These are phyloP conservation scores for Carpatolechia fugitivella DNA, from an alignment of 2,888 invertebrate species.

Conservation along the genomic window DNA sequence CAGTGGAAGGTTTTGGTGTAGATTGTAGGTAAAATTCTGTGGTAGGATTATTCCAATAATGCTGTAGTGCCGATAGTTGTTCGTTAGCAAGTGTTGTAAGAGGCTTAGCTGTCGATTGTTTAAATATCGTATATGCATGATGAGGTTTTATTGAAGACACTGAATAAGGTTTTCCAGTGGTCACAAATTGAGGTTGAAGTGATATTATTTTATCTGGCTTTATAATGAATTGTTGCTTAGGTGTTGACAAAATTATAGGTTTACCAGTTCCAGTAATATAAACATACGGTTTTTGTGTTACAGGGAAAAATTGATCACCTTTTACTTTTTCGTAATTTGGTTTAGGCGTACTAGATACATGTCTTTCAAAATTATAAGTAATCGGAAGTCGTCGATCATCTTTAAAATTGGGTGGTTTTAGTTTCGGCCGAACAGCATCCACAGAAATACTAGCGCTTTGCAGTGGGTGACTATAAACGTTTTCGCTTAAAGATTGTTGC, in stretches of 20 bases:
- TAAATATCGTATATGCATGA: slow-evolving; percentile 38
- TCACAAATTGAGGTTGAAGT: slow-evolving; percentile 36
- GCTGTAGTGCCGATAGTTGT: slow-evolving; percentile 57
- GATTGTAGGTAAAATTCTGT: slow-evolving; percentile 43
- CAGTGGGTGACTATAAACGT: slow-evolving; percentile 27
- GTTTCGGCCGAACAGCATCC: slow-evolving; percentile 48
- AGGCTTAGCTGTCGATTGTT: slow-evolving; percentile 58
- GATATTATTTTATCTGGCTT: slow-evolving; percentile 49
- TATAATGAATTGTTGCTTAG: slow-evolving; percentile 47
- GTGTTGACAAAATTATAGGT: slow-evolving; percentile 48
- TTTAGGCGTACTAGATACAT: slow-evolving; percentile 35
- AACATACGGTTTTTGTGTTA: slow-evolving; percentile 53
- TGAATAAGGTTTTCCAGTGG: slow-evolving; percentile 50
- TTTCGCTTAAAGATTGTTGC: neutral
- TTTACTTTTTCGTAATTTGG: slow-evolving; percentile 33
- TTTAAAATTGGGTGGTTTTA: slow-evolving; percentile 68
- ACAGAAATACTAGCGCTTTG: slow-evolving; percentile 40
- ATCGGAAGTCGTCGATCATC: slow-evolving; percentile 69
- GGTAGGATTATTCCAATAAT: slow-evolving; percentile 58
- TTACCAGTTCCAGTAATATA: slow-evolving; percentile 45
- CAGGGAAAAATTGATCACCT: slow-evolving; percentile 40
- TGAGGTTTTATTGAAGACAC: slow-evolving; percentile 45
- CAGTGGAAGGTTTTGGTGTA: slow-evolving; percentile 43
- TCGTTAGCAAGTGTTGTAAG: slow-evolving; percentile 55
- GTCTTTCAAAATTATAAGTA: slow-evolving; percentile 57